Percentiles rank a stretch among this genome's conserved stretches.
Evolutionary conservation across 2,888 invertebrate species (phyloP).

Genomic region (Chymomyza procnemis): DNA sequence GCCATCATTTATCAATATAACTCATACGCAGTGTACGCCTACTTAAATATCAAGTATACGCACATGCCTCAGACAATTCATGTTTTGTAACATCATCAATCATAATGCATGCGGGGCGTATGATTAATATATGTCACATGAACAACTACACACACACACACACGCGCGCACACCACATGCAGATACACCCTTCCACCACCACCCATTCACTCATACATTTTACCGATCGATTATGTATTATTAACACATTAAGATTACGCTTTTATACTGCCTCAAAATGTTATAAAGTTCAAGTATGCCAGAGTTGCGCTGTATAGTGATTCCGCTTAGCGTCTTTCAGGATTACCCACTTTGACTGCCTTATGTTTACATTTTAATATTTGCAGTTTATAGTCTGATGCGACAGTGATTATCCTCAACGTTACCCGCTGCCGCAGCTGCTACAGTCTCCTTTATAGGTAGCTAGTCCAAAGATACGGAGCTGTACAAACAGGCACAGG

Average conservation of each 20-base stretch:
- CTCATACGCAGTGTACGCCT: slow-evolving; percentile 38
- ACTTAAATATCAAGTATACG: slow-evolving; percentile 32
- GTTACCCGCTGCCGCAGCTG: neutral
- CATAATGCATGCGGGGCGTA: slow-evolving; percentile 35
- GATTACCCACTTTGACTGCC: neutral
- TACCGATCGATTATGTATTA: slow-evolving; percentile 43
- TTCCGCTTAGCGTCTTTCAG: neutral
- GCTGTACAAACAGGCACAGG: neutral
- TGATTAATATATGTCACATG: slow-evolving; percentile 52
- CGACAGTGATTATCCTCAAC: slow-evolving; percentile 40
- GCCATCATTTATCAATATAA: slow-evolving; percentile 18
- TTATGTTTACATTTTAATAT: slow-evolving; percentile 25
- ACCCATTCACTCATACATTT: slow-evolving; percentile 10
- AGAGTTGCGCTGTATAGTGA: neutral
- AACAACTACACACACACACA: neutral
- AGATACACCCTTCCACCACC: no score
- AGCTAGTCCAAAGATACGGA: neutral
- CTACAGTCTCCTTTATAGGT: neutral
- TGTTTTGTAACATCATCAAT: slow-evolving; percentile 42
- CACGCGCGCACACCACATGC: neutral
- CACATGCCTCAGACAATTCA: slow-evolving; percentile 17
- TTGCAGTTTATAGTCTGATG: slow-evolving; percentile 27
- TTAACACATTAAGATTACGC: slow-evolving; percentile 53
- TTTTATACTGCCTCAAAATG: slow-evolving; percentile 36
- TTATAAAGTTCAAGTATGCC: slow-evolving; percentile 21